A percentile compares a stretch with the other conserved stretches of the same genome.
Evolutionary conservation across 2,113 vertebrate species (phyloP).

Genomic region (Thalassoma bifasciatum): DNA sequence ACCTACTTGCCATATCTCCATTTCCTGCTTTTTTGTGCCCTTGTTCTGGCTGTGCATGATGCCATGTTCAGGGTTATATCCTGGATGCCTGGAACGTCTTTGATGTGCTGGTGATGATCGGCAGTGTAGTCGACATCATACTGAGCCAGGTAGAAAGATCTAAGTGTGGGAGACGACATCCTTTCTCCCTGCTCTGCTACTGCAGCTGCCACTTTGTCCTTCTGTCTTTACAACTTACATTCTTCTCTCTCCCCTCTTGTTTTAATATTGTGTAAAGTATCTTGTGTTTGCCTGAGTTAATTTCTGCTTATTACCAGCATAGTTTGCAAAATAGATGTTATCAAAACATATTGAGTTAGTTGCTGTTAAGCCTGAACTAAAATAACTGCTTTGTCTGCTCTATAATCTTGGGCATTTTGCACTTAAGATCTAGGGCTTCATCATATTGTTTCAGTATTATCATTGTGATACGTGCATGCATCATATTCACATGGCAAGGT

Average conservation of each 20-base stretch:
- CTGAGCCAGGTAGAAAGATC: conserved; percentile 96
- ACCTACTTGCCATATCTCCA: conserved; percentile 3
- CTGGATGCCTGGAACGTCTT: conserved; percentile 99
- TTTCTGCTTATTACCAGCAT: conserved; percentile 30
- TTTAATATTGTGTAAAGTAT: conserved; percentile 25
- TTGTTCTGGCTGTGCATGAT: conserved; percentile 81
- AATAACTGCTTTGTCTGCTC: too few species aligned
- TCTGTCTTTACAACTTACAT: conserved; percentile 25
- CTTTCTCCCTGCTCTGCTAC: conserved; percentile 41
- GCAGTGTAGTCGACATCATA: conserved; percentile 99
- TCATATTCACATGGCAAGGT: too few species aligned
- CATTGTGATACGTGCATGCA: too few species aligned
- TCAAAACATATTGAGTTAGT: too few species aligned
- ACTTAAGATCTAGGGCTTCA: too few species aligned
- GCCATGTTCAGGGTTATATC: conserved; percentile 95
- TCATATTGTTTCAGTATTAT: too few species aligned
- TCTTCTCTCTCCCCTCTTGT: conserved; percentile 37
- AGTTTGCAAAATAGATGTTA: too few species aligned
- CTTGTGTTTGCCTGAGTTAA: conserved; percentile 5
- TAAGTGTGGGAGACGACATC: conserved; percentile 81
- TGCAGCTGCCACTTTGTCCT: conserved; percentile 30
- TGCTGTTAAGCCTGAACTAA: too few species aligned
- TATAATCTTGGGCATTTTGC: too few species aligned
- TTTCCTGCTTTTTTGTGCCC: conserved; percentile 48
- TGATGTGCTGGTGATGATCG: conserved; percentile 99